Base-by-base conservation (phyloP, 1,140 invertebrate genomes). In the Bombus ignitus region DNA sequence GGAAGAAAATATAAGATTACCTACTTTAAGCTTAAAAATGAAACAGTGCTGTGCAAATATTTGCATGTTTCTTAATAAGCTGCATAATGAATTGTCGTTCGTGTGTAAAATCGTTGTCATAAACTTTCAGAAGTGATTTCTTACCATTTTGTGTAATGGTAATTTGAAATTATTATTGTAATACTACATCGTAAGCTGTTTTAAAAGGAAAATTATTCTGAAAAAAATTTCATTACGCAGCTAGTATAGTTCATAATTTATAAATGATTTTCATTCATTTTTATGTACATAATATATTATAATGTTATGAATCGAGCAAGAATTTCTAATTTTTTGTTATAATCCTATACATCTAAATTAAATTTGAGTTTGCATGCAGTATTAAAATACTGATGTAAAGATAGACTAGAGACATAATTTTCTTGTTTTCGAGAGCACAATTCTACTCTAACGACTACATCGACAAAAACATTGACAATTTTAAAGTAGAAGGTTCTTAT, bases 1-100 rank as follows among this genome's bases (percentile, higher is more conserved):
- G 59, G 13, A 37, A 82, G 39, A 47, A 66, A 82, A 75, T 82
- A 75, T 75, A 65, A 35, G 71, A 82, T 82, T 74, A 82, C 25
- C 25, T 47, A 75, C 15, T 18, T n/a, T 13, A 28, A 82, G 71
- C 39, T 65, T 37, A 28, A 73, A 57, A 74, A 65, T 32, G 53
- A 74, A 47, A 44, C 35, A 47, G 25, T 28, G 53, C 8, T 65
- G 35, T 22, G 80, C 42, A 75, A 82, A 75, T 65, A 57, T 74
- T 73, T 73, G 79, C 18, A 6, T 73, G 12, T 22, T 37, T 6
- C 71, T 37, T n/a, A 22, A 25, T n/a, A 73, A 37, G 22, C 9
- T 28, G 42, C 6, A 15, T 39, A 32, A n/a, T n/a, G 32, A 80
- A 80, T 80, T 53, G 35, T 13, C 18, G 12, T 8, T 22, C 53